phyloP scores from a whole-genome alignment of 2,888 invertebrate species.

The Hesperia comma region DNA sequence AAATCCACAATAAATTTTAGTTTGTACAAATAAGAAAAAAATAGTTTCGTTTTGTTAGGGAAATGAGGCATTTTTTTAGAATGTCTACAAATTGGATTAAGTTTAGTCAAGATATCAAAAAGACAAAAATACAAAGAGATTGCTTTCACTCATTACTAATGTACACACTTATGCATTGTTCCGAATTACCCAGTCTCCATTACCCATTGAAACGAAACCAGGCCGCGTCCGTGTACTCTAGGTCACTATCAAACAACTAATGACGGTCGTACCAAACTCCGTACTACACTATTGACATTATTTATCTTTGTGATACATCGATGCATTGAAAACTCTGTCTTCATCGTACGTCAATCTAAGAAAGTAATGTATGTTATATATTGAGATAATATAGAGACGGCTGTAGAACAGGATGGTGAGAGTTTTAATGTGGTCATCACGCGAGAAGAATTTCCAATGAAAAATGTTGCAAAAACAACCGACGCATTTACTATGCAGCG shows the following conservation, averaged over 20 bases:
- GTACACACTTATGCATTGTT: constrained; percentile 48
- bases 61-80: too few species aligned
- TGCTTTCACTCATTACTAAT: constrained; percentile 29
- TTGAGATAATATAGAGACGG: constrained; percentile 37
- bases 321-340: constrained; percentile 17
- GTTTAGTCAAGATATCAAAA: constrained; percentile 14
- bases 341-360: constrained; percentile 39
- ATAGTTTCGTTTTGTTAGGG: too few species aligned
- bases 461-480: constrained; percentile 59
- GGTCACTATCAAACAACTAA: constrained; percentile 50
- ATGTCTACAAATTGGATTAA: neutral
- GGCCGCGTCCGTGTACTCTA: constrained; percentile 54
- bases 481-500: constrained; percentile 28
- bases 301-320: constrained; percentile 21
- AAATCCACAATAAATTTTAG: too few species aligned
- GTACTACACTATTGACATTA: neutral
- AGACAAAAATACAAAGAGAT: constrained; percentile 14
- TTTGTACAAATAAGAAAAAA: neutral
- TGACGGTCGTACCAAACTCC: constrained; percentile 1
- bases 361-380: constrained; percentile 49
- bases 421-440: constrained; percentile 56
- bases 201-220: constrained; percentile 52
- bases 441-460: constrained; percentile 73
- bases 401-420: constrained; percentile 56
- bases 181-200: constrained; percentile 45